phyloP scores from a whole-genome alignment of 2,113 vertebrate genomes.

The Pipra filicauda region DNA sequence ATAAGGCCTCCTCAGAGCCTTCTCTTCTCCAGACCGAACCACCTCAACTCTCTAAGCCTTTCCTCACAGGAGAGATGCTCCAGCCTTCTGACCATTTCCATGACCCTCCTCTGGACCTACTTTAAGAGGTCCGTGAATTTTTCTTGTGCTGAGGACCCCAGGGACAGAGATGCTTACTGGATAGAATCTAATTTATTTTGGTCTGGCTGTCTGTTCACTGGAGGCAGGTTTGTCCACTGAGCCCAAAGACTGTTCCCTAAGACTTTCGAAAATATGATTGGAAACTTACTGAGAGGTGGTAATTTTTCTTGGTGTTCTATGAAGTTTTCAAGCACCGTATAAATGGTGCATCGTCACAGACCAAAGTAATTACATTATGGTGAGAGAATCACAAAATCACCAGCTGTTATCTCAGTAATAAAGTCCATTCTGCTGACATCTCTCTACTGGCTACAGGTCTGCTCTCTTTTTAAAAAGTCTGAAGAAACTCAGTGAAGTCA shows the following conservation, averaged over 20 bases:
- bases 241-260: not conserved
- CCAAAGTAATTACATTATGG: not conserved
- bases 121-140: not conserved
- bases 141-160: not conserved
- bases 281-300: not conserved
- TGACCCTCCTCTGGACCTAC: rapidly evolving
- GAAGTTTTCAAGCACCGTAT: not conserved
- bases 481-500: not conserved
- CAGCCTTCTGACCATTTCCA: not conserved
- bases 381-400: not conserved
- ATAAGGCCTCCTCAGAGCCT: not conserved
- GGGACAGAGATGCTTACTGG: not conserved
- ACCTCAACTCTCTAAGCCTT: not conserved
- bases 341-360: not conserved
- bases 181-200: not conserved
- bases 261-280: not conserved
- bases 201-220: not conserved
- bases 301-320: not conserved
- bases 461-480: not conserved
- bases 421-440: not conserved
- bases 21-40: not conserved
- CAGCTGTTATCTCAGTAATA: not conserved
- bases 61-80: not conserved
- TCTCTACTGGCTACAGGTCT: not conserved
- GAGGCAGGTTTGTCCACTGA: not conserved